Conservation (phyloP, 1,140 invertebrate genomes). For the Anoplophora glabripennis region DNA sequence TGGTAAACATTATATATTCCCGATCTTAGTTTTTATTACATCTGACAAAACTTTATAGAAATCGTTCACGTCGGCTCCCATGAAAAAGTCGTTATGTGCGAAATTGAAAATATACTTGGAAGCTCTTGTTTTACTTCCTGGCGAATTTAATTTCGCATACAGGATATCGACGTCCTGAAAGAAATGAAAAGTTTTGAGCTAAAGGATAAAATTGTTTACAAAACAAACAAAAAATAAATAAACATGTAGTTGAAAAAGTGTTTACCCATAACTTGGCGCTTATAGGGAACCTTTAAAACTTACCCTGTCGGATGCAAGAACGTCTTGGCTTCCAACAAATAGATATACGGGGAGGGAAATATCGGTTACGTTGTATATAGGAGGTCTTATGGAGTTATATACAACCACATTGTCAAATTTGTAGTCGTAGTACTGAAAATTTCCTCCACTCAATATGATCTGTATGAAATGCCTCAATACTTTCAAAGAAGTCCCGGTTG, state of each 20-base stretch:
- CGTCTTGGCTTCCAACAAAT: background rate
- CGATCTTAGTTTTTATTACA: too few relatives aligned
- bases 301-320: background rate
- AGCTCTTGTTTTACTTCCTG: background rate
- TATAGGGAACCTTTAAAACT: background rate
- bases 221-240: background rate
- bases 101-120: background rate
- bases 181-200: background rate
- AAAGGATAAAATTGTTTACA: background rate
- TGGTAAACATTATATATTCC: too few relatives aligned
- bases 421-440: conserved; percentile 2
- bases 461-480: background rate
- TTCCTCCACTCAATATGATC: background rate
- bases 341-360: background rate
- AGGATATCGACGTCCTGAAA: background rate
- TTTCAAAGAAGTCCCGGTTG: background rate
- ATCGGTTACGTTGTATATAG: background rate
- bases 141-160: background rate
- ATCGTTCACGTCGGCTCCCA: background rate
- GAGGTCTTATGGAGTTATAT: background rate
- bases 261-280: too few relatives aligned
- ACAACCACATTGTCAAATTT: background rate
- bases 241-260: background rate
- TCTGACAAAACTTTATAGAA: background rate
- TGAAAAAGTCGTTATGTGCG: conserved; percentile 6